A percentile compares a stretch with the other conserved stretches of the same genome.
Conservation (phyloP, 2,888 invertebrate species). For the Macroteleia sp. region DNA sequence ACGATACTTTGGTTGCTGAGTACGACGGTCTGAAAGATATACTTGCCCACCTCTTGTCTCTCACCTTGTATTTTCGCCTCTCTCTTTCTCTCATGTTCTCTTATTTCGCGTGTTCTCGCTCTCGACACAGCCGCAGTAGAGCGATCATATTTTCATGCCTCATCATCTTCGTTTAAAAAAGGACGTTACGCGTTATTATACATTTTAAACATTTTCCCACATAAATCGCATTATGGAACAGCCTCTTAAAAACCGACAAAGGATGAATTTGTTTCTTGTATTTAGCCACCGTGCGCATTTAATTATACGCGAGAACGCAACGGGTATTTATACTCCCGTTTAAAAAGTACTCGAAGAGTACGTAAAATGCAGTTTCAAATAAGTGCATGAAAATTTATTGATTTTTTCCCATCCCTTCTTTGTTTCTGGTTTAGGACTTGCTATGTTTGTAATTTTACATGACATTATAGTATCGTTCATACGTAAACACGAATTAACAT, state of each 20-base stretch:
- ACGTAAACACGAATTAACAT: conserved; percentile 47
- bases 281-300: conserved; percentile 40
- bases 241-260: conserved; percentile 41
- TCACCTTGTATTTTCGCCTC: conserved; percentile 64
- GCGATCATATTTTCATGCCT: conserved; percentile 60
- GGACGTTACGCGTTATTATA: conserved; percentile 55
- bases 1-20: conserved; percentile 68
- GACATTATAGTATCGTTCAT: conserved; percentile 7
- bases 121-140: conserved; percentile 45
- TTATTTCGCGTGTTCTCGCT: conserved; percentile 42
- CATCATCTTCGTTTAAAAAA: conserved; percentile 46
- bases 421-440: conserved; percentile 2
- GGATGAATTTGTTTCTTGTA: conserved; percentile 41
- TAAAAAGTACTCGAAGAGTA: conserved; percentile 21
- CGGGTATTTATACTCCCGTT: conserved; percentile 27
- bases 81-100: conserved; percentile 39
- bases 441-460: conserved; percentile 15
- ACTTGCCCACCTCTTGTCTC: conserved; percentile 66
- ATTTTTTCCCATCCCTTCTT: conserved; percentile 10
- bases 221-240: conserved; percentile 40
- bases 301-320: conserved; percentile 28
- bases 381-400: conserved; percentile 36
- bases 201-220: conserved; percentile 54
- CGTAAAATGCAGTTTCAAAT: conserved; percentile 15
- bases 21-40: conserved; percentile 67